Evolutionary conservation across 30 jellyfish, hydroid and myxozoan genomes (phyloP), one percentile per base, ranked within the genome.

Genomic region (Phacellophora camtschatica): DNA sequence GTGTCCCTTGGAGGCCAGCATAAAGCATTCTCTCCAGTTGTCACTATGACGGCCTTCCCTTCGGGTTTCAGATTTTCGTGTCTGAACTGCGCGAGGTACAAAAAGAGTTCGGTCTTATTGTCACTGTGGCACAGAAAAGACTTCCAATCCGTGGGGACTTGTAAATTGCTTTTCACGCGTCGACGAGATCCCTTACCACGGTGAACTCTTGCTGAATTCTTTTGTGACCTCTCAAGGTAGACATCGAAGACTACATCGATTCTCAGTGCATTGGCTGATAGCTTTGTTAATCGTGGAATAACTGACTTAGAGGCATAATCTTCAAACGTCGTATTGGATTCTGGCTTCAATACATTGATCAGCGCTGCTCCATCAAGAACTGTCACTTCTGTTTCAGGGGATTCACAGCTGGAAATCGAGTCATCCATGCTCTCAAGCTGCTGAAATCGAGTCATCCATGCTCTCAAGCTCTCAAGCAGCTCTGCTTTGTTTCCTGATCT

Each of bases 281-380:
- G 77, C 51, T 41, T 35, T 32, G 5, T 30, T 22, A 85, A 74
- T 32, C 62, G 65, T 23, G 77, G 91, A 28, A 73, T 35, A 74
- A 76, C 69, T 18, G 30, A 57, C 35, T 62, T 20, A 20, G 67
- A 11, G 77, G 77, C 73, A 49, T 62, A 85, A 24, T 67, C 83
- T 41, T 27, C 66, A 54, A 85, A 85, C n/a, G 80, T 76, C 41
- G 11, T 31, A 28, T 30, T 20, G 28, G 36, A 1, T 3, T 34
- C 58, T 27, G 95, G 95, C 76, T 35, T 36, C 19, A 81, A 7
- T 41, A 49, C 49, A 56, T 87, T 87, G 16, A 55, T 41, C 39
- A 87, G 48, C 48, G 95, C 96, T 41, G 95, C 96, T 66, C 86
- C 95, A 70, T 87, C 96, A 35, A 87, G 33, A 27, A 51, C 64